Percentiles rank a stretch among this genome's conserved stretches.
phyloP scores from a whole-genome alignment of 2,113 vertebrate species.

The Sterrhoptilus dennistouni region DNA sequence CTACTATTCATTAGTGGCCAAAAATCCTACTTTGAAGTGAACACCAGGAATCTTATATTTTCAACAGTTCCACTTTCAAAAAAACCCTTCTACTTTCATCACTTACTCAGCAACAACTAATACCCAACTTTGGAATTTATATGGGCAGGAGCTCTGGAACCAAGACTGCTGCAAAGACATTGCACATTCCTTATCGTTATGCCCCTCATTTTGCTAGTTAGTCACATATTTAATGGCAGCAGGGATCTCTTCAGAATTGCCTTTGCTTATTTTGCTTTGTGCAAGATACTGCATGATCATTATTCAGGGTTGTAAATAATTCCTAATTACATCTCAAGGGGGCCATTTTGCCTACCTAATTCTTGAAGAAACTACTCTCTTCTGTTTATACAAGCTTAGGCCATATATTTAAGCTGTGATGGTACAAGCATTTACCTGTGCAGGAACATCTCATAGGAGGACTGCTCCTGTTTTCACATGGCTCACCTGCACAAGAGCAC shows the following conservation, averaged over 20 bases:
- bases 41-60: background rate
- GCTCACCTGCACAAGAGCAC: background rate
- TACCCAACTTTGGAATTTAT: background rate
- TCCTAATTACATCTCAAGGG: conserved; percentile 66
- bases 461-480: background rate
- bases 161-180: background rate
- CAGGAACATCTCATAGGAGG: background rate
- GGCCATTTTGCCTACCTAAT: conserved; percentile 56
- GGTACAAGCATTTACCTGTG: background rate
- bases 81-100: background rate
- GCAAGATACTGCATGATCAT: conserved; percentile 56
- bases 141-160: background rate
- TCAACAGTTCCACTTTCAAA: background rate
- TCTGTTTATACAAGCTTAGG: conserved; percentile 49
- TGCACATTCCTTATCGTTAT: conserved; percentile 38
- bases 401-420: conserved; percentile 30
- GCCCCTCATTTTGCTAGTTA: conserved; percentile 60
- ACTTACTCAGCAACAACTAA: background rate
- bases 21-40: background rate
- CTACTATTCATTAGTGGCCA: background rate
- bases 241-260: conserved; percentile 46
- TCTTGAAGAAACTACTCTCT: conserved; percentile 34
- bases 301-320: conserved; percentile 62
- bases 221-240: conserved; percentile 63
- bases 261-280: conserved; percentile 67